These are phyloP conservation scores for Myiagra hebetior DNA, from an alignment of 2,113 vertebrate species.

Conservation along the genomic window DNA sequence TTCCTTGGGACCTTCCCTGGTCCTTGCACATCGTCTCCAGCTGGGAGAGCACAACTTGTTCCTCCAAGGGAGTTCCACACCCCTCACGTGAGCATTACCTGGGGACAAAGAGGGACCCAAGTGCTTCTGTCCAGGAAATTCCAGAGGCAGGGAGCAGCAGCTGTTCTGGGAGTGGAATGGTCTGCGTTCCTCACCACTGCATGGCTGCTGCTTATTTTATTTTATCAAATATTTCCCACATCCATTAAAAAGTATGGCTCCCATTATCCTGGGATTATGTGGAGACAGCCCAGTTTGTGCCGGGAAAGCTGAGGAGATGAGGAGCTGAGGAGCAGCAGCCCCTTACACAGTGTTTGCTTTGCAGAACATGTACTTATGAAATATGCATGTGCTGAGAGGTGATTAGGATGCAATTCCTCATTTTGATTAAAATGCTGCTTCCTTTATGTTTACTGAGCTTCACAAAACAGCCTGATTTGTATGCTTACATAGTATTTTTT, in stretches of 20 bases:
- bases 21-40: background rate
- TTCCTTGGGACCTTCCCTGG: background rate
- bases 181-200: conserved; percentile 82
- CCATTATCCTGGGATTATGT: background rate
- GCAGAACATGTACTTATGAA: background rate
- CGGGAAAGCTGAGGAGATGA: background rate
- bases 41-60: background rate
- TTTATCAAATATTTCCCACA: background rate
- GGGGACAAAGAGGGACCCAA: background rate
- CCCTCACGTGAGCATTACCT: background rate
- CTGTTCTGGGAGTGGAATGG: conserved; percentile 44
- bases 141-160: background rate
- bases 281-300: background rate
- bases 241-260: background rate
- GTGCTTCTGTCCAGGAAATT: background rate
- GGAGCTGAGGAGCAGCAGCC: background rate
- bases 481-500: background rate
- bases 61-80: background rate
- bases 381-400: background rate
- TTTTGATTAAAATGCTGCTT: conserved; percentile 10
- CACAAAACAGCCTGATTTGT: background rate
- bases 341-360: background rate
- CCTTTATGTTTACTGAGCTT: background rate
- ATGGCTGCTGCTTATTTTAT: conserved; percentile 66
- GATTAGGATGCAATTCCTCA: background rate